phyloP scores from a whole-genome alignment of 92 coral and sea anemone genomes.

The Parazoanthus atlanticus region DNA sequence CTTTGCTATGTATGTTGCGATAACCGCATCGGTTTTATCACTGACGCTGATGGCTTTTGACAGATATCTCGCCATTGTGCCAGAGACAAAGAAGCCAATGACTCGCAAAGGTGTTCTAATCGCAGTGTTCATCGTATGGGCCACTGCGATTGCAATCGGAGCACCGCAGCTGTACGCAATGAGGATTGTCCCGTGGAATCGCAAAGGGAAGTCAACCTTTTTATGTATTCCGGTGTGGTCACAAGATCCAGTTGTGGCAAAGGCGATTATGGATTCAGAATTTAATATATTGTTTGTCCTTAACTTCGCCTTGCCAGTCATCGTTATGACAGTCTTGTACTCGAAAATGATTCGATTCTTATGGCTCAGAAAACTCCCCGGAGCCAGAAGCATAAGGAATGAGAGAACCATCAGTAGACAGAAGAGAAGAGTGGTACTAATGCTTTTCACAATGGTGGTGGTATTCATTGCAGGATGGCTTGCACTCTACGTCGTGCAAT shows the following conservation, averaged over 20 bases:
- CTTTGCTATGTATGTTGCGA: constrained; percentile 33
- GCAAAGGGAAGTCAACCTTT: background rate
- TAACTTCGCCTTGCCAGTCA: background rate
- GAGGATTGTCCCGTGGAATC: background rate
- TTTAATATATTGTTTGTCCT: background rate
- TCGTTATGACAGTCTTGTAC: constrained; percentile 2
- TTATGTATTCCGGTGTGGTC: background rate
- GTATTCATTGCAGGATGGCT: constrained; percentile 10
- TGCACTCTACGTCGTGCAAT: background rate
- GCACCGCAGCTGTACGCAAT: constrained; percentile 11
- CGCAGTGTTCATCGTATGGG: constrained; percentile 24
- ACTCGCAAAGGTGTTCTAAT: constrained; percentile 15
- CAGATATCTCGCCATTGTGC: constrained; percentile 45
- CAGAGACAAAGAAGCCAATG: constrained; percentile 15
- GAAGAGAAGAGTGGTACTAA: background rate
- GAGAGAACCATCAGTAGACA: background rate
- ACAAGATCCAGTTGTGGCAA: background rate
- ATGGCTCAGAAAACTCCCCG: constrained; percentile 21
- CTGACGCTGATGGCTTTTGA: constrained; percentile 43
- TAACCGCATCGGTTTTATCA: constrained; percentile 36
- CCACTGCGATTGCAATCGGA: constrained; percentile 17
- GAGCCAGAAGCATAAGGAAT: constrained; percentile 8
- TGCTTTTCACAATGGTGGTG: constrained; percentile 16
- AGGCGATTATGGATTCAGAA: background rate
- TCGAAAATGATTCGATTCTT: constrained; percentile 16